Evolutionary conservation across 2,888 invertebrate species (phyloP).

Genomic region (Polydrusus cervinus): DNA sequence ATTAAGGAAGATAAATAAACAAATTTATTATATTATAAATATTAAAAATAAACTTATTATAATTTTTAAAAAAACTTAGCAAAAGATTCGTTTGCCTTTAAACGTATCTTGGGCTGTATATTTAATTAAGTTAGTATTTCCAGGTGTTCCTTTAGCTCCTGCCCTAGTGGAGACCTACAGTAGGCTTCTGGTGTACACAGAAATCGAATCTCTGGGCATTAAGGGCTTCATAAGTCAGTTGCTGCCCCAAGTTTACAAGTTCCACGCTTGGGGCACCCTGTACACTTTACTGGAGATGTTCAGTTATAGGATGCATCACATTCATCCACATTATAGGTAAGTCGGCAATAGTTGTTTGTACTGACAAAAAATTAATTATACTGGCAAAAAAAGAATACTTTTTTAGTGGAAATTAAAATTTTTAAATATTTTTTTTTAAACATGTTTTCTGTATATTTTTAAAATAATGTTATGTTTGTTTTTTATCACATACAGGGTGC

Average conservation of each 20-base stretch:
- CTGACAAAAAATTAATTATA: too few species aligned
- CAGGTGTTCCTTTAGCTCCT: constrained; percentile 87
- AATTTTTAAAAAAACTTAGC: too few species aligned
- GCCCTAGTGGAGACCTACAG: constrained; percentile 97
- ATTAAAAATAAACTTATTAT: too few species aligned
- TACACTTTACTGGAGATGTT: constrained; percentile 97
- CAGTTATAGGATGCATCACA: constrained; percentile 95
- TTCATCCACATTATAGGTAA: constrained; percentile 89
- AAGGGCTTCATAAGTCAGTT: constrained; percentile 97
- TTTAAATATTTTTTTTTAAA: too few species aligned
- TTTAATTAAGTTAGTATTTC: neutral
- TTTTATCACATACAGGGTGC: constrained; percentile 76
- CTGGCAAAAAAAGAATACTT: too few species aligned
- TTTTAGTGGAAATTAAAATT: too few species aligned
- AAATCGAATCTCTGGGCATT: constrained; percentile 96
- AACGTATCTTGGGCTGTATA: neutral
- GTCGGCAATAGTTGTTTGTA: neutral
- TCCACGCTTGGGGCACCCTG: constrained; percentile 96
- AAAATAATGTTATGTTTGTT: too few species aligned
- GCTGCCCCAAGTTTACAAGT: constrained; percentile 86
- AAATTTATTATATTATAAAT: too few species aligned
- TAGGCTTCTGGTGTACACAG: constrained; percentile 92
- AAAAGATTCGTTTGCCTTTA: too few species aligned
- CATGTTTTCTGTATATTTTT: too few species aligned
- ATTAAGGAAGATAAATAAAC: too few species aligned